Evolutionary conservation across 2,888 invertebrate genomes (phyloP), one percentile per base, ranked within the genome.

Genomic region (Didymodactylos carnosus): DNA sequence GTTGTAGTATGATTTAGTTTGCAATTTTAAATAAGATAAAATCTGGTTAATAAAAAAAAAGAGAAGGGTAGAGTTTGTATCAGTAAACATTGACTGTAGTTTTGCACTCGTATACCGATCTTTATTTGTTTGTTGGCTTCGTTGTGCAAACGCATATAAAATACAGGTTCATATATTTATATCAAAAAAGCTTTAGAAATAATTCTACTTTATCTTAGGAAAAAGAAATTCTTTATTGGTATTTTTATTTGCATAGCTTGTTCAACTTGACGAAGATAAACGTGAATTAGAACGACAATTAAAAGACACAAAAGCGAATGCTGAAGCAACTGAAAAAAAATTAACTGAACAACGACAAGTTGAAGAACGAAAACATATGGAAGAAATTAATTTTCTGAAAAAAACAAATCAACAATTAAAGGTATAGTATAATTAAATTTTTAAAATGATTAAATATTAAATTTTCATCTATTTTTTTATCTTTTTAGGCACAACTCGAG

Each of bases 391-490:
- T 71, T 92, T 93, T 80, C 86, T 94, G 75, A 94, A 92, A 85
- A 91, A 92, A 83, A 93, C 94, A 1, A 94, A 94, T 82, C 89
- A 91, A 77, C 94, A 94, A 81, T 86, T 94, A 14, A 94, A 94
- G 88, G 90, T 89, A 80, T 76, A n/a, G n/a, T 39, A 25, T 19
- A 23, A n/a, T 6, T 27, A 16, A 19, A 69, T n/a, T n/a, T n/a
- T n/a, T n/a, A 11, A n/a, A 76, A 40, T 72, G 25, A 25, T 7
- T n/a, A 25, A 14, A 3, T 14, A 62, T 25, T 27, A 40, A 39
- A 41, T 5, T 23, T 51, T 8, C 14, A 16, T 25, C 14, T 69
- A n/a, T 14, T 10, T 3, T 39, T 8, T 49, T 23, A n/a, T 19
- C 77, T 77, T 86, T 86, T 80, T 86, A 90, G 90, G 89, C 91